phyloP scores from a whole-genome alignment of 2,888 invertebrate species.

The Dasypogon diadema region DNA sequence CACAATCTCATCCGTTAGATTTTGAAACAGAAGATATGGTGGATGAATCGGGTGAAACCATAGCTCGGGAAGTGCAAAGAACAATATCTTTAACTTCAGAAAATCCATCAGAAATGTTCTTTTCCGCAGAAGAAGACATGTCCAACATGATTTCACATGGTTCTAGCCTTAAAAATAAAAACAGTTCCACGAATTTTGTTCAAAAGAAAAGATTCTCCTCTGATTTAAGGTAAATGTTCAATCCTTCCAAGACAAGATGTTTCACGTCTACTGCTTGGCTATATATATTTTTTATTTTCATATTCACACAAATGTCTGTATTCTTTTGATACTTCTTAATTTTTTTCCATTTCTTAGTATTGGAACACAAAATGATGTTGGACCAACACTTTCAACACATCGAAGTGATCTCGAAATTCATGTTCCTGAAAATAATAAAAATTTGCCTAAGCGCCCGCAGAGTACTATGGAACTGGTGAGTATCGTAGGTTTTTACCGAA shows the following conservation, averaged over 20 bases:
- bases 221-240: constrained; percentile 63
- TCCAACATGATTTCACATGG: constrained; percentile 66
- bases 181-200: constrained; percentile 43
- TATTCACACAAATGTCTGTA: too few species aligned
- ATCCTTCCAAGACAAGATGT: too few species aligned
- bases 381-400: constrained; percentile 70
- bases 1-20: constrained; percentile 67
- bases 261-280: too few species aligned
- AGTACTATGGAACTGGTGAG: constrained; percentile 69
- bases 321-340: too few species aligned
- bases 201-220: constrained; percentile 67
- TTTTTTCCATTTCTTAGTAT: constrained; percentile 62
- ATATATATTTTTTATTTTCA: too few species aligned
- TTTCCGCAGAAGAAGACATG: constrained; percentile 92
- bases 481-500: constrained; percentile 7
- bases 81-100: constrained; percentile 90
- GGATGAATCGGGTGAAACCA: constrained; percentile 61
- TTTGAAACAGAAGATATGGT: constrained; percentile 67
- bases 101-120: constrained; percentile 92
- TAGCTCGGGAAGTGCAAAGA: constrained; percentile 72
- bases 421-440: constrained; percentile 72
- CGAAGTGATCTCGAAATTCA: constrained; percentile 76
- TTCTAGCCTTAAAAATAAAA: constrained; percentile 58
- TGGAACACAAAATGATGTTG: constrained; percentile 65
- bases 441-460: constrained; percentile 67